Evolutionary conservation across 2,888 invertebrate genomes (phyloP).

Genomic region (Drosophila mettleri): DNA sequence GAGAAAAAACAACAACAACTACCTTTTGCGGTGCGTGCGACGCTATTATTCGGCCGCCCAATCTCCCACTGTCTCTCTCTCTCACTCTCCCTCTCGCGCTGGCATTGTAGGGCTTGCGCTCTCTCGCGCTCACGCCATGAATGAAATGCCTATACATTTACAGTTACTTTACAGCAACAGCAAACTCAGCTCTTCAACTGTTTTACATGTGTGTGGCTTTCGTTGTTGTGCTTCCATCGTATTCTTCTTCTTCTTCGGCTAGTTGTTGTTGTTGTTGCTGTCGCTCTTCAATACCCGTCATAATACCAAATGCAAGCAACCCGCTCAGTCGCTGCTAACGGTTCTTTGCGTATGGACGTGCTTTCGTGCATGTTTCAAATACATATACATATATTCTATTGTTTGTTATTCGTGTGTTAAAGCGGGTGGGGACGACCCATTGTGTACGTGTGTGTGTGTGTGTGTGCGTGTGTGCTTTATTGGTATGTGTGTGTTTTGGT

Average conservation of each 20-base stretch:
- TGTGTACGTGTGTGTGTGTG: slow-evolving; percentile 11
- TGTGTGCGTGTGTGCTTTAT: slow-evolving; percentile 22
- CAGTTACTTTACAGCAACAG: slow-evolving; percentile 63
- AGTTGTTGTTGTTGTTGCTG: slow-evolving; percentile 32
- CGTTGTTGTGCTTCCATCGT: slow-evolving; percentile 29
- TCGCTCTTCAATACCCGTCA: slow-evolving; percentile 43
- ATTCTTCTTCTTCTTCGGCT: slow-evolving; percentile 8
- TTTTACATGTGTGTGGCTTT: slow-evolving; percentile 64
- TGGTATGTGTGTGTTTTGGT: slow-evolving; percentile 68
- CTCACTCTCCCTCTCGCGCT: slow-evolving; percentile 8
- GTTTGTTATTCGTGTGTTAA: slow-evolving; percentile 15
- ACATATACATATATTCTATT: slow-evolving; percentile 13
- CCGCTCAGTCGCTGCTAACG: slow-evolving; percentile 83
- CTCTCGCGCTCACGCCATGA: slow-evolving; percentile 54
- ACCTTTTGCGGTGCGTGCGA: slow-evolving; percentile 71
- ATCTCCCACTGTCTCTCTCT: slow-evolving; percentile 6
- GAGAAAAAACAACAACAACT: slow-evolving; percentile 25
- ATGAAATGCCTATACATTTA: slow-evolving; percentile 80
- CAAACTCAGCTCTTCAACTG: slow-evolving; percentile 51
- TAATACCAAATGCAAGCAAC: slow-evolving; percentile 51
- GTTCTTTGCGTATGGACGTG: slow-evolving; percentile 85
- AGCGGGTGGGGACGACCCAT: slow-evolving; percentile 23
- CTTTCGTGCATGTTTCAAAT: slow-evolving; percentile 35
- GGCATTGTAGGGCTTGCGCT: slow-evolving; percentile 13
- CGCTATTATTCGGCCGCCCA: slow-evolving; percentile 32